Evolutionary conservation across 2,797 vertebrate species (phyloP).

Genomic region (Chloroceryle inda): DNA sequence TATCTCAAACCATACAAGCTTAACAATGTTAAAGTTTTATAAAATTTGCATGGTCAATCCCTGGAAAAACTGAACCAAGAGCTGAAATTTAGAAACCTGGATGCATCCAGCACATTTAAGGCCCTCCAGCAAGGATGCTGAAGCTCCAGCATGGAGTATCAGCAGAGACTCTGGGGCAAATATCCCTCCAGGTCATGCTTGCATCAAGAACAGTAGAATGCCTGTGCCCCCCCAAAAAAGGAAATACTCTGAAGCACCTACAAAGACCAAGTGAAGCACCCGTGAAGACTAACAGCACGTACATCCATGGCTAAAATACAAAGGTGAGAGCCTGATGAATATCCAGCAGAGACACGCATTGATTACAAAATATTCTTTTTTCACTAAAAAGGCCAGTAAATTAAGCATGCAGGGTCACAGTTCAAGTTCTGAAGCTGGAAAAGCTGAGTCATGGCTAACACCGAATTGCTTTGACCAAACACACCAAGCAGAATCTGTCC

Average conservation of each 20-base stretch:
- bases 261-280: background rate
- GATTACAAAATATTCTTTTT: background rate
- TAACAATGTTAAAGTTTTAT: background rate
- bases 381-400: background rate
- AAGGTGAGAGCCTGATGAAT: background rate
- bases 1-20: background rate
- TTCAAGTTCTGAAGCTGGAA: constrained; percentile 7
- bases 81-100: background rate
- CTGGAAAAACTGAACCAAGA: background rate
- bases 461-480: background rate
- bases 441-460: constrained; percentile 48
- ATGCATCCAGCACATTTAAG: background rate
- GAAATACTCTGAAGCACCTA: background rate
- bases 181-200: background rate
- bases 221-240: background rate
- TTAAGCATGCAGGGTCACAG: constrained; percentile 37
- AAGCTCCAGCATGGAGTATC: background rate
- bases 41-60: background rate
- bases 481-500: background rate
- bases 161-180: background rate
- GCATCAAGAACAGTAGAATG: background rate
- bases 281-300: background rate
- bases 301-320: background rate
- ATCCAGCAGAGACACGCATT: background rate
- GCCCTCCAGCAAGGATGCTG: background rate